Percentiles rank a stretch among this genome's conserved stretches.
These are phyloP conservation scores for Drosophila bunnanda DNA, from an alignment of 2,888 invertebrate species.

Conservation along the genomic window DNA sequence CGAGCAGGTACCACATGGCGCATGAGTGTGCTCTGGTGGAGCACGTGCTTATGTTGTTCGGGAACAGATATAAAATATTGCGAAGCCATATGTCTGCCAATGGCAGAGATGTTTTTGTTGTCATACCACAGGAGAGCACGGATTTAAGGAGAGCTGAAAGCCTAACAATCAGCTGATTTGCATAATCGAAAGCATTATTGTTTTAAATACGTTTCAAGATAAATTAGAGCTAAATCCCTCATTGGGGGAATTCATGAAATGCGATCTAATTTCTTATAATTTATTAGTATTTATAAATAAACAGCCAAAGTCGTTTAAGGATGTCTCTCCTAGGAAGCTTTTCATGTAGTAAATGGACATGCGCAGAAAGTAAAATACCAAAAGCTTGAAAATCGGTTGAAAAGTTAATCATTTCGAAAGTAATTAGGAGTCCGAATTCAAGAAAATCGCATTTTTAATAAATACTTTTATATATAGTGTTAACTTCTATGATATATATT, in stretches of 20 bases:
- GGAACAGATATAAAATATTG: slow-evolving; percentile 4
- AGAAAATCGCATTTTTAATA: not conserved
- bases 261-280: accelerated
- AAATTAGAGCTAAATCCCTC: accelerated
- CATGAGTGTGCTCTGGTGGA: slow-evolving; percentile 27
- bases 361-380: slow-evolving; percentile 9
- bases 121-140: not conserved
- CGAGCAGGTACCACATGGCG: slow-evolving; percentile 5
- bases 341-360: slow-evolving; percentile 10
- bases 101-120: slow-evolving; percentile 16
- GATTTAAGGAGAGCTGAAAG: not conserved
- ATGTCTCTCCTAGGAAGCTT: slow-evolving; percentile 8
- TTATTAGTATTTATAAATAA: not conserved
- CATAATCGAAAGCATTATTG: not conserved
- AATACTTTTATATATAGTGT: not conserved
- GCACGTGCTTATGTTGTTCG: slow-evolving; percentile 34
- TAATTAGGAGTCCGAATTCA: slow-evolving; percentile 22
- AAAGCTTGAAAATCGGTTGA: slow-evolving; percentile 12
- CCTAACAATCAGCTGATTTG: slow-evolving; percentile 17
- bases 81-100: slow-evolving; percentile 13
- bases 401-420: not conserved
- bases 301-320: not conserved
- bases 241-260: not conserved
- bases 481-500: too few relatives aligned
- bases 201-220: not conserved